phyloP scores from a whole-genome alignment of 2,113 vertebrate genomes.

The Morone chrysops region DNA sequence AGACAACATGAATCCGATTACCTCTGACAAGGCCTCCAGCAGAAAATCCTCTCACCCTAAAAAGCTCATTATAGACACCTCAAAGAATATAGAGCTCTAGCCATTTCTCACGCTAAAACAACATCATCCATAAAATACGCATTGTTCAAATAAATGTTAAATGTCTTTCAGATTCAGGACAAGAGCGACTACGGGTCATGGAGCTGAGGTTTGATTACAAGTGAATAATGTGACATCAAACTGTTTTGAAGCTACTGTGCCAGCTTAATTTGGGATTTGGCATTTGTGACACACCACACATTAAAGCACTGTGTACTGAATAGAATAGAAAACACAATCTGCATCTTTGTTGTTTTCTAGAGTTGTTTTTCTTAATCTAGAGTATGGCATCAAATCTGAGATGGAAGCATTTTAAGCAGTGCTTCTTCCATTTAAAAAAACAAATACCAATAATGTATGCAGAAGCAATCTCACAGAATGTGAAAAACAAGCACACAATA shows the following conservation, averaged over 20 bases:
- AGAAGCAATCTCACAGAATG: conserved; percentile 15
- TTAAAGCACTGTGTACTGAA: background rate
- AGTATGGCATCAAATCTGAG: conserved; percentile 14
- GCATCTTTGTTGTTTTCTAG: conserved; percentile 15
- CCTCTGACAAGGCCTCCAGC: conserved; percentile 48
- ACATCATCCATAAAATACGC: background rate
- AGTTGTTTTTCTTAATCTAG: background rate
- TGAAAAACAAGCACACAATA: conserved; percentile 42
- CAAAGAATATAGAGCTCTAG: conserved; percentile 1
- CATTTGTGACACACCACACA: conserved; percentile 21
- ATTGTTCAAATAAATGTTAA: conserved; percentile 11
- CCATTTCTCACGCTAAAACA: conserved; percentile 17
- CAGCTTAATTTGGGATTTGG: conserved; percentile 26
- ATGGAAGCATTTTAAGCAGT: conserved; percentile 18
- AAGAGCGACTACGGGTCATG: background rate
- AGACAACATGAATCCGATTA: conserved; percentile 64
- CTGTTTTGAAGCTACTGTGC: conserved; percentile 1
- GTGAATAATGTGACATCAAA: conserved; percentile 27
- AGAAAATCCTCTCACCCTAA: conserved; percentile 58
- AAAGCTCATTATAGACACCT: conserved; percentile 58
- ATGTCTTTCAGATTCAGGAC: conserved; percentile 12
- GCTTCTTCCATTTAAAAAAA: conserved; percentile 20
- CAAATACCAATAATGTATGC: conserved; percentile 26
- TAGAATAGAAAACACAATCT: conserved; percentile 3
- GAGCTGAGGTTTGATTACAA: conserved; percentile 34